Evolutionary conservation across 1,140 invertebrate genomes (phyloP), one percentile per base, ranked within the genome.

Genomic region (Matsumurasca onukii): DNA sequence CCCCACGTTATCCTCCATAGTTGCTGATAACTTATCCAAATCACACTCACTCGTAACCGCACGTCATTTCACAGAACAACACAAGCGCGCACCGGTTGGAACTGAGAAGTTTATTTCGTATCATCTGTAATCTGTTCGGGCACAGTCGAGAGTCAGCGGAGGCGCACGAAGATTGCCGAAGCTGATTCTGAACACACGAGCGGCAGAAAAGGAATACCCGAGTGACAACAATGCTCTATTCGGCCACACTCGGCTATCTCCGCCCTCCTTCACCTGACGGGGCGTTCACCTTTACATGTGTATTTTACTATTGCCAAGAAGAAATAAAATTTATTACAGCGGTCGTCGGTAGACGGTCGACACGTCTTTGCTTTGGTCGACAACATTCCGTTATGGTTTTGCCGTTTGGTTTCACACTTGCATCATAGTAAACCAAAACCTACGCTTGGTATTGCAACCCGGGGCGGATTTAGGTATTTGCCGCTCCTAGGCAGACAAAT

Each of bases 201-300:
- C 49, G 5, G 49, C 34, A 9, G n/a, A n/a, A n/a, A n/a, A n/a
- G 34, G 34, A 39, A 5, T 17, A 52, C 49, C 49, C 49, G 49
- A 52, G 22, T 22, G 34, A 5, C 49, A 52, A 52, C 49, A 52
- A 52, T 52, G 20, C 13, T 12, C 5, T 22, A 22, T 22, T 52
- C 49, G 49, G 49, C 12, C 3, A 52, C 22, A 22, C 22, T 20
- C 49, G 49, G 49, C 22, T 20, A 22, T 22, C 12, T 15, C 22
- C 49, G 49, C n/a, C n/a, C n/a, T n/a, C n/a, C n/a, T n/a, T n/a
- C n/a, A n/a, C n/a, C n/a, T 52, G 12, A 15, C 13, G 20, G 49
- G 49, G 9, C 49, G 49, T 52, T 52, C 49, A 52, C 49, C 49
- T 45, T n/a, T 12, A n/a, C n/a, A n/a, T n/a, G n/a, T n/a, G n/a